Evolutionary conservation across 2,113 vertebrate genomes (phyloP).

Genomic region (Protobothrops mucrosquamatus): DNA sequence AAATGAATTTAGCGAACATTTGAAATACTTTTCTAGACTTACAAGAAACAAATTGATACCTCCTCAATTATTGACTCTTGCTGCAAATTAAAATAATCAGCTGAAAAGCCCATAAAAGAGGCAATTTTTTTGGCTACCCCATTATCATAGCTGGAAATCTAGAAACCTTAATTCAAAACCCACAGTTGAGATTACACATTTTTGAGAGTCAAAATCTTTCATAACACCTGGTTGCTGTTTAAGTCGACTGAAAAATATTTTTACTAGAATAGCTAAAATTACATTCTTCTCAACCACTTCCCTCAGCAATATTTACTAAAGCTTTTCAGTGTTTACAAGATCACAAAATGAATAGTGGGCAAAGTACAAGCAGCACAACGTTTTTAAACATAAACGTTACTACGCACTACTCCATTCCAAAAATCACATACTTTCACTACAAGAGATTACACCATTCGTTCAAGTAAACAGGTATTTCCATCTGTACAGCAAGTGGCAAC

Average conservation of each 20-base stretch:
- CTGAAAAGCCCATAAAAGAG: not conserved
- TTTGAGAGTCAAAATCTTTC: not conserved
- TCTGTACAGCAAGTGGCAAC: not conserved
- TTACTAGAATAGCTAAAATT: not conserved
- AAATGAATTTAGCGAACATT: not conserved
- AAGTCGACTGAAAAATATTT: not conserved
- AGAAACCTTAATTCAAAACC: not conserved
- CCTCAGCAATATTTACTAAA: not conserved
- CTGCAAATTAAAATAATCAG: not conserved
- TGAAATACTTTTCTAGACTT: not conserved
- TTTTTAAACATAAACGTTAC: not conserved
- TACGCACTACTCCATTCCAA: not conserved
- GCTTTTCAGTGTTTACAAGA: not conserved
- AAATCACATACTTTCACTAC: not conserved
- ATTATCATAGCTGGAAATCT: not conserved
- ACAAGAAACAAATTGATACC: not conserved
- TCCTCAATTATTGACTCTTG: not conserved
- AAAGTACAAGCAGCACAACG: not conserved
- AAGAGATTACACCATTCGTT: not conserved
- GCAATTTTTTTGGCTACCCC: not conserved
- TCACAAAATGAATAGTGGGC: not conserved
- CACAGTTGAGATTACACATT: not conserved
- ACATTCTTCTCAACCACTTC: not conserved
- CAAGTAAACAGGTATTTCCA: not conserved
- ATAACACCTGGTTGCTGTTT: not conserved